Evolutionary conservation across 2,888 invertebrate species (phyloP).

Genomic region (Drosophila melanosoma): DNA sequence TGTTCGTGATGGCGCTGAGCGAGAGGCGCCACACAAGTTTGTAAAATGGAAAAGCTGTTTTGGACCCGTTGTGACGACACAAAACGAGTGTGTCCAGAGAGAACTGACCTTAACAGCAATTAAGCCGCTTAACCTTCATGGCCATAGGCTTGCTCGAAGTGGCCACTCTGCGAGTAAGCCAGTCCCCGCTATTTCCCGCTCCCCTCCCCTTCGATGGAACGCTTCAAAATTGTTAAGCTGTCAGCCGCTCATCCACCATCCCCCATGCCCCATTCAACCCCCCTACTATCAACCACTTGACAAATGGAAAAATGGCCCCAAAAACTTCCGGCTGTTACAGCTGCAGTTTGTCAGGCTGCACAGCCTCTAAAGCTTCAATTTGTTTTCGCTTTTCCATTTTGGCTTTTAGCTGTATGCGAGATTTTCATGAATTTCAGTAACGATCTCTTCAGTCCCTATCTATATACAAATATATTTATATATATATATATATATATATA

Average conservation of each 20-base stretch:
- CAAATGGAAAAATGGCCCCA: slow-evolving; percentile 73
- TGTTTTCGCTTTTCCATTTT: slow-evolving; percentile 58
- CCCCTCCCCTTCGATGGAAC: slow-evolving; percentile 8
- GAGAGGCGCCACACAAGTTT: slow-evolving; percentile 24
- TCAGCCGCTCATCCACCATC: neutral
- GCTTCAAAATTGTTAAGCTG: slow-evolving; percentile 67
- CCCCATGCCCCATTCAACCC: neutral
- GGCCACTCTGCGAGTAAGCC: slow-evolving; percentile 19
- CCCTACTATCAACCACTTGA: slow-evolving; percentile 52
- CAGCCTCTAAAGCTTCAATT: slow-evolving; percentile 71
- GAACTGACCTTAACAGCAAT: slow-evolving; percentile 76
- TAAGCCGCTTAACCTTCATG: slow-evolving; percentile 70
- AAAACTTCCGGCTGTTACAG: slow-evolving; percentile 69
- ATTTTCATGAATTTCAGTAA: slow-evolving; percentile 71
- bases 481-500: neutral
- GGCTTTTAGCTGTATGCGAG: slow-evolving; percentile 57
- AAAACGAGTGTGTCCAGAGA: slow-evolving; percentile 23
- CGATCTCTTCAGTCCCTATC: slow-evolving; percentile 31
- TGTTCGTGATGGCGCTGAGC: slow-evolving; percentile 7
- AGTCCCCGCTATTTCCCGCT: neutral
- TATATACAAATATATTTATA: neutral
- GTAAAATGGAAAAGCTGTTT: slow-evolving; percentile 51
- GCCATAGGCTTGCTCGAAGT: slow-evolving; percentile 12
- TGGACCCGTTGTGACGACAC: slow-evolving; percentile 15
- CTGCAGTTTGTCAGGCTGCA: slow-evolving; percentile 71